phyloP scores from a whole-genome alignment of 2,113 vertebrate genomes.

The Thamnophis sirtalis region DNA sequence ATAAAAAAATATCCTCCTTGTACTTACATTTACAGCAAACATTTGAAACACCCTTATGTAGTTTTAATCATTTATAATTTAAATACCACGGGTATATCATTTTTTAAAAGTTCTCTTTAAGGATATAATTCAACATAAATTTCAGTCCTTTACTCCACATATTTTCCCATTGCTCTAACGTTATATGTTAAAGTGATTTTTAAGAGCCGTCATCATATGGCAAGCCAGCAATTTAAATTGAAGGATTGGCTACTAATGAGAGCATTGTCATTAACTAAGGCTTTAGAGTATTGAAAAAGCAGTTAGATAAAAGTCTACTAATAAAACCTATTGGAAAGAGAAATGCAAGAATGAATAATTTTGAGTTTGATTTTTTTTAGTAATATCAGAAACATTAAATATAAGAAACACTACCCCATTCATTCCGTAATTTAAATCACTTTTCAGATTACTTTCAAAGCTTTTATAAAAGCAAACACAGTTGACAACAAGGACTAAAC shows the following conservation, averaged over 20 bases:
- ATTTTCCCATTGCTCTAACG: background rate
- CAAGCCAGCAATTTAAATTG: background rate
- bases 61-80: background rate
- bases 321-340: background rate
- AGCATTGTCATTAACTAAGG: background rate
- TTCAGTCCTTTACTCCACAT: background rate
- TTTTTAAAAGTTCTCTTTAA: background rate
- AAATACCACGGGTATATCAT: background rate
- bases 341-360: background rate
- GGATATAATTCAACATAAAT: background rate
- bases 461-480: conserved; percentile 14
- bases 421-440: background rate
- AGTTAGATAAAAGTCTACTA: conserved; percentile 8
- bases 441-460: conserved; percentile 19
- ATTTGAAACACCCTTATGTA: background rate
- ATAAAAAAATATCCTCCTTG: background rate
- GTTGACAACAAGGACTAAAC: conserved; percentile 15
- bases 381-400: conserved; percentile 10
- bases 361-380: conserved; percentile 27
- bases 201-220: background rate
- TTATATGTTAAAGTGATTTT: background rate
- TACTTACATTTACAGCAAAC: background rate
- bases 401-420: background rate
- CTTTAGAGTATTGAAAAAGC: background rate
- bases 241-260: background rate